Percentiles rank a stretch among this genome's conserved stretches.
Evolutionary conservation across 1,140 invertebrate species (phyloP).

Genomic region (Matsumurasca onukii): DNA sequence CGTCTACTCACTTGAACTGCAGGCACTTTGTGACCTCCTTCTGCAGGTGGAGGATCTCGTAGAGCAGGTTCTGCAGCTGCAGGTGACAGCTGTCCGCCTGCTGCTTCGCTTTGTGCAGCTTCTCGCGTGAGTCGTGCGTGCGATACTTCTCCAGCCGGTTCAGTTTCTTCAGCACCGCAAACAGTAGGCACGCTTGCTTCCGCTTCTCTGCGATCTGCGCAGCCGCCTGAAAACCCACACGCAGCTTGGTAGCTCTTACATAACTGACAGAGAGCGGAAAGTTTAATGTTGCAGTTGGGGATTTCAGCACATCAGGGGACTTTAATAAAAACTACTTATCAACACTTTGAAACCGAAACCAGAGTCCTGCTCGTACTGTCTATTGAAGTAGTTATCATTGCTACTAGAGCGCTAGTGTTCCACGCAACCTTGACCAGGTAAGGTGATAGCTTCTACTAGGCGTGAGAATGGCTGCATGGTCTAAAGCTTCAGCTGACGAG

Average conservation of each 20-base stretch:
- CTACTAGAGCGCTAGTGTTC: no score
- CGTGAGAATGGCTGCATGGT: no score
- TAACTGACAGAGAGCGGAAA: neutral
- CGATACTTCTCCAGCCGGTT: constrained; percentile 89
- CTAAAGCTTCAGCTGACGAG: no score
- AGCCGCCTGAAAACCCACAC: constrained; percentile 53
- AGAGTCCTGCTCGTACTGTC: neutral
- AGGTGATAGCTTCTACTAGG: no score
- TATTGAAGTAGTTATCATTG: no score
- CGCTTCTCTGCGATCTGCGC: constrained; percentile 64
- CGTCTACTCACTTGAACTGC: constrained; percentile 84
- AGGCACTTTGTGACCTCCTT: constrained; percentile 93
- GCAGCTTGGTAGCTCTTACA: neutral
- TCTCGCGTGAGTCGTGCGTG: constrained; percentile 77
- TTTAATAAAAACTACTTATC: neutral
- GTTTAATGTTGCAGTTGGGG: neutral
- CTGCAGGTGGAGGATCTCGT: constrained; percentile 91
- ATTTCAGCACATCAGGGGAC: no score
- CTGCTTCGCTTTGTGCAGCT: constrained; percentile 74
- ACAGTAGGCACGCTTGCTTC: constrained; percentile 68
- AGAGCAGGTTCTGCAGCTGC: constrained; percentile 91
- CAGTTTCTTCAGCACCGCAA: constrained; percentile 82
- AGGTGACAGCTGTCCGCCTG: constrained; percentile 88
- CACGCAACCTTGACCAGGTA: no score
- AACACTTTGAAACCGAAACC: neutral